Evolutionary conservation across 2,888 invertebrate genomes (phyloP).

Genomic region (Dryobotodes eremita): DNA sequence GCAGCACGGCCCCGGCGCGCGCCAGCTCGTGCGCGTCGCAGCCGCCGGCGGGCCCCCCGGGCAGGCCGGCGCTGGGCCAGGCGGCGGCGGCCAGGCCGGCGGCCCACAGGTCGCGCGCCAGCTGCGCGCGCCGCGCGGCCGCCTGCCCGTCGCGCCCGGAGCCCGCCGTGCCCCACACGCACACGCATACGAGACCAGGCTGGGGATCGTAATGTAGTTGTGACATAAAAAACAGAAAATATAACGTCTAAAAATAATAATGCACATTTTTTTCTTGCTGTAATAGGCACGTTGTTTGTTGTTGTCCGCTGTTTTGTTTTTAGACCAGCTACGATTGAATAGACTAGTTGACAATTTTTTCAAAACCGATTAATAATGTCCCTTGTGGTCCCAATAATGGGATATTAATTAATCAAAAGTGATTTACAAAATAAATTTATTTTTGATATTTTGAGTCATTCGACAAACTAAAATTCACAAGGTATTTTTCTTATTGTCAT

Average conservation of each 20-base stretch:
- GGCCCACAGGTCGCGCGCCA: constrained; percentile 92
- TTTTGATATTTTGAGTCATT: no score
- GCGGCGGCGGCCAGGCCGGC: constrained; percentile 84
- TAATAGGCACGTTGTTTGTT: no score
- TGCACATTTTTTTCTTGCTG: neutral
- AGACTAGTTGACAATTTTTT: no score
- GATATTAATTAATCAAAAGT: no score
- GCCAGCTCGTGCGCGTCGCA: constrained; percentile 75
- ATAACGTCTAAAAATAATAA: neutral
- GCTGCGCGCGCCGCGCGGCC: constrained; percentile 73
- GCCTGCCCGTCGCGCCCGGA: constrained; percentile 74
- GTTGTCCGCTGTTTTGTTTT: no score
- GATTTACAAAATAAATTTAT: no score
- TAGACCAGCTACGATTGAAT: no score
- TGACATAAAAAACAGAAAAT: no score
- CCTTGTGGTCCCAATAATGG: no score
- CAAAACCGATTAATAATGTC: no score
- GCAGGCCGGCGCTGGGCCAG: constrained; percentile 63
- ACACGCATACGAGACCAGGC: constrained; percentile 77
- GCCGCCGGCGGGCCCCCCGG: constrained; percentile 55
- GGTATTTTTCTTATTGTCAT: neutral
- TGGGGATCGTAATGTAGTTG: constrained; percentile 55
- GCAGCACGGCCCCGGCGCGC: constrained; percentile 72
- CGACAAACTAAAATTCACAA: no score
- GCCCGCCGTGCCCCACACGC: constrained; percentile 78